Evolutionary conservation across 2,113 vertebrate genomes (phyloP), one percentile per base, ranked within the genome.

Genomic region (Eupsittula cactorum): DNA sequence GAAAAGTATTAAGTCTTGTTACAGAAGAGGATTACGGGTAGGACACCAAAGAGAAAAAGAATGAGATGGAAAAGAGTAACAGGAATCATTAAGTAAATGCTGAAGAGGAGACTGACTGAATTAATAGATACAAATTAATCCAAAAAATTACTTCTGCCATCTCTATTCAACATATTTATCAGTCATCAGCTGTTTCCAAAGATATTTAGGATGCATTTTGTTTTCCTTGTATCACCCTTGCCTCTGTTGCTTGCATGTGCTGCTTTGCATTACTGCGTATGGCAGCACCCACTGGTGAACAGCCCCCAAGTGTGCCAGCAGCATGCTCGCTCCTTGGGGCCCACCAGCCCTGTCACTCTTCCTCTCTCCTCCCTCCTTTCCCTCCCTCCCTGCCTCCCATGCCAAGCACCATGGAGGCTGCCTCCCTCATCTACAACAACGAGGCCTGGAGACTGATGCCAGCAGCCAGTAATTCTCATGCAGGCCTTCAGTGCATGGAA

Each of bases 401-500:
- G 95, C 97, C 97, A 97, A 97, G 91, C 88, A 82, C 95, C 97
- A 95, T 50, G 37, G 92, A 97, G 95, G 91, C 93, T 69, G 91
- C 96, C 88, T 97, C 97, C 95, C 93, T 97, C 96, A 88, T 79
- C 93, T 86, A 71, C 95, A 96, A 97, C 97, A 97, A 96, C 68
- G 86, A 95, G 95, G 94, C 91, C 64, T 53, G 71, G 74, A 94
- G 95, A 46, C 52, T 44, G 85, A 75, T 91, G 97, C 97, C 98
- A 98, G 96, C 95, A 97, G 93, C 92, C 92, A 91, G 91, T 17
- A 91, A 94, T 97, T 97, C 95, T 95, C 92, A 87, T 16, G 18
- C 89, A 86, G 89, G 88, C 92, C 96, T 93, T 68, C 65, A 10
- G 93, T 29, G 33, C 89, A 68, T 29, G n/a, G 82, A 94, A 96